phyloP scores from a whole-genome alignment of 2,888 invertebrate species.

The Sisyra nigra region DNA sequence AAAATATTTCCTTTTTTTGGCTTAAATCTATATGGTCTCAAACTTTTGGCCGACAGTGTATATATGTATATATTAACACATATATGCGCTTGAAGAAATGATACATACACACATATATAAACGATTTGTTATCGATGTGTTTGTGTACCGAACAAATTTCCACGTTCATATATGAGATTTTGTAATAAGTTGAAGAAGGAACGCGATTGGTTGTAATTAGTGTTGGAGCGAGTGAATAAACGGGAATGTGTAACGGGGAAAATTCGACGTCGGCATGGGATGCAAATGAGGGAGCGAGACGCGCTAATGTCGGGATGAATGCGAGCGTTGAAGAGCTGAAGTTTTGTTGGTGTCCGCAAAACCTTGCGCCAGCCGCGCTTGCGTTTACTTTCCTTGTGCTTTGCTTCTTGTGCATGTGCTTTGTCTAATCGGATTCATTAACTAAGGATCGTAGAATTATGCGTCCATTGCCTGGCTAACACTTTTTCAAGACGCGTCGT shows the following conservation, averaged over 20 bases:
- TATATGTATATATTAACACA: neutral
- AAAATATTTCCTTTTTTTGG: too few relatives aligned
- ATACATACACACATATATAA: too few relatives aligned
- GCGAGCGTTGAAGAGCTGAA: neutral
- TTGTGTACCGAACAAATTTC: too few relatives aligned
- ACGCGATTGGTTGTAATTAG: too few relatives aligned
- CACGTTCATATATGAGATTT: too few relatives aligned
- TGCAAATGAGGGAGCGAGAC: neutral
- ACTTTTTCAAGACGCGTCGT: constrained; percentile 27
- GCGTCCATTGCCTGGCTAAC: constrained; percentile 34
- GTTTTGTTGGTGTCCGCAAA: too few relatives aligned
- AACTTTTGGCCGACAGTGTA: too few relatives aligned
- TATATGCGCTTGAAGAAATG: neutral
- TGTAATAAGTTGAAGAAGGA: too few relatives aligned
- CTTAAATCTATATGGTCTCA: too few relatives aligned
- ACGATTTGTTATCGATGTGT: too few relatives aligned
- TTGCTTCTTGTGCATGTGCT: constrained; percentile 27
- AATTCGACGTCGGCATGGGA: neutral
- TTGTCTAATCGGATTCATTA: constrained; percentile 42
- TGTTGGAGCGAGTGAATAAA: neutral
- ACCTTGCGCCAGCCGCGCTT: constrained; percentile 19
- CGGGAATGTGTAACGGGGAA: too few relatives aligned
- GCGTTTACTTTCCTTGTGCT: constrained; percentile 19
- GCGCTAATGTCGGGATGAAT: neutral
- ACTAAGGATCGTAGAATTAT: constrained; percentile 36